Percentiles rank a stretch among this genome's conserved stretches.
These are phyloP conservation scores for Daboia siamensis DNA, from an alignment of 2,113 vertebrate genomes.

Conservation along the genomic window DNA sequence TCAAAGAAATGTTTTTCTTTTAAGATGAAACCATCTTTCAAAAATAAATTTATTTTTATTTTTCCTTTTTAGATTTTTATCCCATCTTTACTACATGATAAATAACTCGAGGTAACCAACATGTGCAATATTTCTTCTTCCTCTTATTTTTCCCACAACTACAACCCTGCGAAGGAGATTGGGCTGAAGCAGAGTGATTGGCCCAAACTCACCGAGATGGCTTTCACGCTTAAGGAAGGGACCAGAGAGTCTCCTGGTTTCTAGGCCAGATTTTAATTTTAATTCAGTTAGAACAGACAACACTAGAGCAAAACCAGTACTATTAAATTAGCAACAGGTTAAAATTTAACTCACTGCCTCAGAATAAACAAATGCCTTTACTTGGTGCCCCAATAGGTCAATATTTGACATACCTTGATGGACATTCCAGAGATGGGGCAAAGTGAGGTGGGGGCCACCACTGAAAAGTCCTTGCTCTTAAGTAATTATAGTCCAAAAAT, in stretches of 20 bases:
- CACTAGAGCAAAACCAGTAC: background rate
- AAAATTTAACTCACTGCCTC: background rate
- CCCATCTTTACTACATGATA: background rate
- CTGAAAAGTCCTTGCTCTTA: background rate
- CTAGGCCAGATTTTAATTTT: background rate
- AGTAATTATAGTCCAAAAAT: background rate
- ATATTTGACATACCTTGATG: background rate
- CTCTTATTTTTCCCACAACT: background rate
- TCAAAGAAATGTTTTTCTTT: background rate
- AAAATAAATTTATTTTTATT: background rate
- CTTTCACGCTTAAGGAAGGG: background rate
- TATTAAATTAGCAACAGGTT: background rate
- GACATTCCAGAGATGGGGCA: background rate
- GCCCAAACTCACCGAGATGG: background rate
- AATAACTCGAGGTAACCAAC: background rate
- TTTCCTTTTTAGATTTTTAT: background rate
- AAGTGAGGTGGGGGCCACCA: background rate
- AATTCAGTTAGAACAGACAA: background rate
- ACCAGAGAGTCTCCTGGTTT: background rate
- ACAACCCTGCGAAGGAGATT: background rate
- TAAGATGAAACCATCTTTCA: background rate
- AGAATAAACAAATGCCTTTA: background rate
- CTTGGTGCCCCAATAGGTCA: background rate
- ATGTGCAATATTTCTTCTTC: background rate
- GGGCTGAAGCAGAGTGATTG: background rate